These are phyloP conservation scores for Myanophis thanlyinensis DNA, from an alignment of 2,113 vertebrate genomes.

Conservation along the genomic window DNA sequence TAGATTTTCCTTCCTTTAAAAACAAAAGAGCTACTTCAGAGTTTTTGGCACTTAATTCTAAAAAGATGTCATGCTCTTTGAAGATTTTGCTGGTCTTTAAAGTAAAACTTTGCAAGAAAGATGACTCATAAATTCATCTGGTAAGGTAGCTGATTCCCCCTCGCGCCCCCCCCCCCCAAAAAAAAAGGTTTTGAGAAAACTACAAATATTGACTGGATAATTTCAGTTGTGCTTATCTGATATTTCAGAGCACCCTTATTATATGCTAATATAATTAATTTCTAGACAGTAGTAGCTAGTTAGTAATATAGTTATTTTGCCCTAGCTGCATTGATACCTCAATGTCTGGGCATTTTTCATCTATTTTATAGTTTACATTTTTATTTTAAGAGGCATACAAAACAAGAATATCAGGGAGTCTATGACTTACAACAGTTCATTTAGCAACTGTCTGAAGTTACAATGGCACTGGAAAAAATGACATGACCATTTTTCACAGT, in stretches of 20 bases:
- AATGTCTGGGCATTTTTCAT: neutral
- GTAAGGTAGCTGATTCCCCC: conserved; percentile 68
- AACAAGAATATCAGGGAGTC: neutral
- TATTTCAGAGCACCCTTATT: conserved; percentile 74
- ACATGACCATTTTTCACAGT: neutral
- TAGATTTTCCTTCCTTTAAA: conserved; percentile 39
- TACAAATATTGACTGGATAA: conserved; percentile 73
- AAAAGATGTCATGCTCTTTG: conserved; percentile 64
- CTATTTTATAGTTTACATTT: neutral
- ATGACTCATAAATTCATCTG: conserved; percentile 65
- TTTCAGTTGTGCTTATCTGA: conserved; percentile 77
- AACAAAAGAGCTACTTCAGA: conserved; percentile 37
- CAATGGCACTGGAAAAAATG: neutral
- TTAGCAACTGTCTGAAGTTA: neutral
- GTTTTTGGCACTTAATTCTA: conserved; percentile 56
- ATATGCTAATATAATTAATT: conserved; percentile 71
- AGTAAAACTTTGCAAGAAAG: conserved; percentile 48
- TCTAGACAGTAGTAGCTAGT: conserved; percentile 61
- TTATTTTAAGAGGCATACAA: neutral
- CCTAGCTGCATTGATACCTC: neutral
- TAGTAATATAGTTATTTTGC: conserved; percentile 59
- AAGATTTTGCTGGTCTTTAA: conserved; percentile 64
- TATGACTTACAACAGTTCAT: neutral
- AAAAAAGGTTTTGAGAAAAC: conserved; percentile 72
- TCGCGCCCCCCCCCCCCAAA: too few species aligned